These are phyloP conservation scores for Spheniscus mendiculus DNA, from an alignment of 2,113 vertebrate genomes.

Conservation along the genomic window DNA sequence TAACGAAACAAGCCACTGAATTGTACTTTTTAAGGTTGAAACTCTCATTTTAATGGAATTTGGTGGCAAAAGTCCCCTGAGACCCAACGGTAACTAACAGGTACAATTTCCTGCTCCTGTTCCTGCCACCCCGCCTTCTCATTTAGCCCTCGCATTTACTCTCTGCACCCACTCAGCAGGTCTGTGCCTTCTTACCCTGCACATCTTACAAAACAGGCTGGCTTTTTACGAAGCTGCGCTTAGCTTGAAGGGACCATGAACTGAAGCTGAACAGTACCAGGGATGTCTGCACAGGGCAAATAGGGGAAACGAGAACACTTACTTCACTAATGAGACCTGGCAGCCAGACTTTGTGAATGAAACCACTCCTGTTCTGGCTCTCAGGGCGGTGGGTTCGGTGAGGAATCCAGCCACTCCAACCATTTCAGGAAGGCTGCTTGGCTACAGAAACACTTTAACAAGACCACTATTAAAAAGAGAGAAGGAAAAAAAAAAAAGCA, in stretches of 20 bases:
- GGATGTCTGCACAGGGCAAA: neutral
- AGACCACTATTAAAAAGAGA: neutral
- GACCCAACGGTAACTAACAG: neutral
- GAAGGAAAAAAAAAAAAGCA: neutral
- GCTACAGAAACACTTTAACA: neutral
- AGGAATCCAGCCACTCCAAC: neutral
- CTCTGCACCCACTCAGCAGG: neutral
- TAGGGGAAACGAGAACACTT: neutral
- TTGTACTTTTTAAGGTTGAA: neutral
- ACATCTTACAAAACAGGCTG: neutral
- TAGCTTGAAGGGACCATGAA: neutral
- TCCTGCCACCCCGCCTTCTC: neutral
- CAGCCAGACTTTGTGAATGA: neutral
- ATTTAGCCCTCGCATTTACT: neutral
- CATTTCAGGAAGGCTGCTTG: neutral
- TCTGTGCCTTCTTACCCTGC: neutral
- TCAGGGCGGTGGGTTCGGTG: neutral
- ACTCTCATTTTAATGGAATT: constrained; percentile 12
- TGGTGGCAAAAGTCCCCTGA: neutral
- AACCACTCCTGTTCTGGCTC: neutral
- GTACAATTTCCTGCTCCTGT: neutral
- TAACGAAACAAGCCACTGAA: constrained; percentile 20
- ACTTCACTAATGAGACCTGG: neutral
- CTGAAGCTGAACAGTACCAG: neutral
- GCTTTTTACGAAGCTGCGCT: neutral